Base-by-base conservation (phyloP, 2,797 vertebrate species). In the Pogonophryne albipinna region DNA sequence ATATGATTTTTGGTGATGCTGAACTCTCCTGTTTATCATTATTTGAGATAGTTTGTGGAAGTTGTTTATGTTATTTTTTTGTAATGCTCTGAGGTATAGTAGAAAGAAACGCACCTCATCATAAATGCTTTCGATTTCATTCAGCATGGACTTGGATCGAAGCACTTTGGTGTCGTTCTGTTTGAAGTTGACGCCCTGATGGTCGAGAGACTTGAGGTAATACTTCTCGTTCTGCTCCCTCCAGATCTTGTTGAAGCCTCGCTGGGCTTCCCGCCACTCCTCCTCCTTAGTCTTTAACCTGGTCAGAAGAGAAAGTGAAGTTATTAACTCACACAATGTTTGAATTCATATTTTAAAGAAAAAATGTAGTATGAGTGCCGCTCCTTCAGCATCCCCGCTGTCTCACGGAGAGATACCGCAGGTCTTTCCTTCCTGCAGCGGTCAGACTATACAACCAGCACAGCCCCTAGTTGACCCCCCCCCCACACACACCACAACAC, bases 111-210 rank as follows among this genome's bases (percentile, higher is more conserved):
- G 89, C 64, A 99, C 98, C 96, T 99, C 98, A 66, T 99, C 98
- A 44, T 99, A 99, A 84, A 99, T 97, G 83, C 96, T 97, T 92
- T 99, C 98, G 15, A 99, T 99, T 89, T 99, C 98, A 46, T 98
- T 99, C 57, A 99, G 96, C 86, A 99, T 93, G 20, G 97, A 98
- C 94, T 99, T 99, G 70, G 98, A 99, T 79, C 98, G 96, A 86
- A 99, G 94, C 88, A 98, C 96, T 95, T 99, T 99, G 90, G 98
- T 98, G 93, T 99, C 98, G 0, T 99, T 99, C 94, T 99, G 98
- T 91, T 99, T 99, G 93, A 99, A 99, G 93, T 99, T 99, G 92
- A 99, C 99, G 87, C 98, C 98, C 89, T 99, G 98, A 84, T 99
- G 98, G 91, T 99, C 98, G 61, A 99, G 96, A 80, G 98, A 99